Conservation (phyloP, 2,113 vertebrate genomes). For the Rostratula benghalensis region DNA sequence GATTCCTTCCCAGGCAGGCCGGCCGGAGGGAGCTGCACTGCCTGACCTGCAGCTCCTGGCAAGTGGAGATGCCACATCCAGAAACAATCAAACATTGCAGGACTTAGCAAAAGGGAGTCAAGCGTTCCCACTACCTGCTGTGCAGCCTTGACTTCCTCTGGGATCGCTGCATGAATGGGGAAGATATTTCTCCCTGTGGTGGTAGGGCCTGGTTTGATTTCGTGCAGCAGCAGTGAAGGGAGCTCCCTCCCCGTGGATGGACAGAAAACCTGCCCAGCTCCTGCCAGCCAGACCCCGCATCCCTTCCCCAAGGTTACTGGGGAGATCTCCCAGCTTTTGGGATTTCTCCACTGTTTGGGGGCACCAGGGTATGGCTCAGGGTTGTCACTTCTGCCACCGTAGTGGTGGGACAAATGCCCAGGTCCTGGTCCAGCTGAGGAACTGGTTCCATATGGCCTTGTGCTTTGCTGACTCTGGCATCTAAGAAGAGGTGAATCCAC, state of each 20-base stretch:
- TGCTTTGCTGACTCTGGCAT: neutral
- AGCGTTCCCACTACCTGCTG: neutral
- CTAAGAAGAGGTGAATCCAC: neutral
- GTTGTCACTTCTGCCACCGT: neutral
- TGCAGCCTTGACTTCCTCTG: fast-evolving
- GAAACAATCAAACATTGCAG: neutral
- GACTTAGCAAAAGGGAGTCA: neutral
- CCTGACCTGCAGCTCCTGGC: neutral
- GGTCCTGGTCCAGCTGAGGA: neutral
- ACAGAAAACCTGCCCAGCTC: neutral
- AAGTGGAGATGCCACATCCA: neutral
- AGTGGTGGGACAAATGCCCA: neutral
- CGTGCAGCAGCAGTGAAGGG: neutral
- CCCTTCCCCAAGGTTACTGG: fast-evolving
- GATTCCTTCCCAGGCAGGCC: neutral
- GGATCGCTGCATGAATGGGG: neutral
- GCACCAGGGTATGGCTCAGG: neutral
- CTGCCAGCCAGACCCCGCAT: fast-evolving
- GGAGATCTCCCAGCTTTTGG: neutral
- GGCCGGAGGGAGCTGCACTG: neutral
- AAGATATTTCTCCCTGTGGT: fast-evolving
- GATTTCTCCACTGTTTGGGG: neutral
- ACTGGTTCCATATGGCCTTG: neutral
- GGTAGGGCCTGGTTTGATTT: neutral
- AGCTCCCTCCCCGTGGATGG: neutral